Conservation (phyloP, 2,113 vertebrate species). For the Ammodytes marinus region DNA sequence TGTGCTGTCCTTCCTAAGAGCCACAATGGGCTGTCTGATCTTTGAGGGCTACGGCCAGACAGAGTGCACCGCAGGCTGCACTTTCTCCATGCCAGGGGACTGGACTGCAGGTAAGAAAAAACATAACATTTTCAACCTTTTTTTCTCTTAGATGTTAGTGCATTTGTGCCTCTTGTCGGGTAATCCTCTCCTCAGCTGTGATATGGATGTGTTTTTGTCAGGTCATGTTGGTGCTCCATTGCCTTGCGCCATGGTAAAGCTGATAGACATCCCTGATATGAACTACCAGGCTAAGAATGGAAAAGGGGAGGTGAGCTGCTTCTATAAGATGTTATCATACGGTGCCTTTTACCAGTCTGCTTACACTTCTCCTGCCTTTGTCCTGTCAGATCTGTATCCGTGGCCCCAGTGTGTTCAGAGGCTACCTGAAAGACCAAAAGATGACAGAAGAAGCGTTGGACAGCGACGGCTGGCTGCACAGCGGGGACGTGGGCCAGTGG, state of each 20-base stretch:
- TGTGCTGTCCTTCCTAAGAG: conserved; percentile 86
- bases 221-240: conserved; percentile 86
- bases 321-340: no score
- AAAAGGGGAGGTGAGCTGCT: conserved; percentile 82
- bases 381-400: conserved; percentile 82
- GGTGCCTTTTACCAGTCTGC: neutral
- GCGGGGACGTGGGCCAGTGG: conserved; percentile 87
- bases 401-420: conserved; percentile 84
- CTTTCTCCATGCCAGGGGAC: conserved; percentile 88
- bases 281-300: conserved; percentile 83
- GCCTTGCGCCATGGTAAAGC: conserved; percentile 84
- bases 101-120: conserved; percentile 80
- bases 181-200: conserved; percentile 19
- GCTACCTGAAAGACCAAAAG: conserved; percentile 84
- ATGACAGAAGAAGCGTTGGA: conserved; percentile 83
- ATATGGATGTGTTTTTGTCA: conserved; percentile 49
- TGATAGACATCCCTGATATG: conserved; percentile 87
- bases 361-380: neutral
- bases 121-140: accelerated
- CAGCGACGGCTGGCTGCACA: conserved; percentile 86
- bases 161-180: neutral
- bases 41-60: conserved; percentile 88
- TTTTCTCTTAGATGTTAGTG: neutral
- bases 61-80: conserved; percentile 87
- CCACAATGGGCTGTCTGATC: conserved; percentile 85